Base-by-base conservation (phyloP, 2,797 vertebrate species). In the Jordanella pulchra region DNA sequence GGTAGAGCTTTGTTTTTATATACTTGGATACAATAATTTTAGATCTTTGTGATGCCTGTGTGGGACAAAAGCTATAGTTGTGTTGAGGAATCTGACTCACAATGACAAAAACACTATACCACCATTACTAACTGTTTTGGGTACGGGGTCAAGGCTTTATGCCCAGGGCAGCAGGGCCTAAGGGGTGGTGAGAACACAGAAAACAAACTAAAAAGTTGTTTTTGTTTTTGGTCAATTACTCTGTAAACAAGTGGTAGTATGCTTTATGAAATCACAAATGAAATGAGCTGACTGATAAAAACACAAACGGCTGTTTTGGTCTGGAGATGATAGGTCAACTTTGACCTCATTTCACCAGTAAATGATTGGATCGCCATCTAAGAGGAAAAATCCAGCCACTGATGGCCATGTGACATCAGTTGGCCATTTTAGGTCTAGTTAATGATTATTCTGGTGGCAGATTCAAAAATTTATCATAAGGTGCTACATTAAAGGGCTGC, bases 1-100 rank as follows among this genome's bases (percentile, higher is more conserved):
- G 63, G 67, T 60, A 73, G 65, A 63, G 80, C 23, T 2, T 65
- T 72, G 76, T 79, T 79, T 80, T 7, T 14, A 15, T 73, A 56
- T 39, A 58, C 55, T 63, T 63, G 14, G 35, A 45, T 21, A 64
- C 65, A 58, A 83, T 12, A 15, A 27, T 73, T 74, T 70, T 60
- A 76, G n/a, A 71, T 51, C 72, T 75, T 71, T 72, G 77, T 81
- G 45, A 67, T 25, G 66, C 71, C 69, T 79, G 76, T 71, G 42
- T 55, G 73, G 67, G 71, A 72, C 78, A 66, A 65, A 53, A 69
- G 55, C 67, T 51, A 56, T 76, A 68, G 39, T 17, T 56, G 65
- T 58, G 77, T 72, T 71, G n/a, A 77, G 56, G 54, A 78, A 74
- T 79, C 48, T 67, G 51, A 27, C 14, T 72, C 27, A 42, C 4